A percentile compares a stretch with the other conserved stretches of the same genome.
These are phyloP conservation scores for Symphodus melops DNA, from an alignment of 2,113 vertebrate genomes.

Conservation along the genomic window DNA sequence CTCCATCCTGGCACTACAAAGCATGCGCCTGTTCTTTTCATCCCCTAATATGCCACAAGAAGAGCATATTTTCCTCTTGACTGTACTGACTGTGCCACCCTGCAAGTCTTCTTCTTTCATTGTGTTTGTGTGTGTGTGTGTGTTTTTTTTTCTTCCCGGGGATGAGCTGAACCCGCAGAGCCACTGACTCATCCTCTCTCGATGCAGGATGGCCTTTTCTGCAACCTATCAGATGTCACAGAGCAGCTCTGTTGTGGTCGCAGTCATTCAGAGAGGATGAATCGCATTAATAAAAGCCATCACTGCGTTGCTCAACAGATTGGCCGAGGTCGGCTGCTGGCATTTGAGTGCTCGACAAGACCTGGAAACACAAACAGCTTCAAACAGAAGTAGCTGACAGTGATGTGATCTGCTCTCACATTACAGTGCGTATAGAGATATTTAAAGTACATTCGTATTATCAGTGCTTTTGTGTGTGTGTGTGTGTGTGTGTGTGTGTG, in stretches of 20 bases:
- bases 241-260: slow-evolving; percentile 73
- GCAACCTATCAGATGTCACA: slow-evolving; percentile 73
- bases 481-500: not conserved
- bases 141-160: slow-evolving; percentile 28
- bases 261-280: slow-evolving; percentile 72
- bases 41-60: slow-evolving; percentile 38
- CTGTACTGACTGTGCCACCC: slow-evolving; percentile 44
- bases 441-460: slow-evolving; percentile 14
- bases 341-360: slow-evolving; percentile 62
- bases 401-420: slow-evolving; percentile 12
- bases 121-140: slow-evolving; percentile 40
- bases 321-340: slow-evolving; percentile 64
- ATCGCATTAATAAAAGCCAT: slow-evolving; percentile 77
- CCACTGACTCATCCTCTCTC: slow-evolving; percentile 69
- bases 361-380: slow-evolving; percentile 46
- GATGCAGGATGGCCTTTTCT: slow-evolving; percentile 70
- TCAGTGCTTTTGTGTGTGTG: not conserved
- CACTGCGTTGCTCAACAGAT: slow-evolving; percentile 53
- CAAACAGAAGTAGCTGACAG: slow-evolving; percentile 47
- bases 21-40: slow-evolving; percentile 11
- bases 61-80: slow-evolving; percentile 57
- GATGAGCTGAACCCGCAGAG: slow-evolving; percentile 63
- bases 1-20: slow-evolving; percentile 49
- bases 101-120: slow-evolving; percentile 61
- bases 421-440: slow-evolving; percentile 6